A percentile compares a stretch with the other conserved stretches of the same genome.
Conservation (phyloP, 1,140 invertebrate species). For the Samia ricini region DNA sequence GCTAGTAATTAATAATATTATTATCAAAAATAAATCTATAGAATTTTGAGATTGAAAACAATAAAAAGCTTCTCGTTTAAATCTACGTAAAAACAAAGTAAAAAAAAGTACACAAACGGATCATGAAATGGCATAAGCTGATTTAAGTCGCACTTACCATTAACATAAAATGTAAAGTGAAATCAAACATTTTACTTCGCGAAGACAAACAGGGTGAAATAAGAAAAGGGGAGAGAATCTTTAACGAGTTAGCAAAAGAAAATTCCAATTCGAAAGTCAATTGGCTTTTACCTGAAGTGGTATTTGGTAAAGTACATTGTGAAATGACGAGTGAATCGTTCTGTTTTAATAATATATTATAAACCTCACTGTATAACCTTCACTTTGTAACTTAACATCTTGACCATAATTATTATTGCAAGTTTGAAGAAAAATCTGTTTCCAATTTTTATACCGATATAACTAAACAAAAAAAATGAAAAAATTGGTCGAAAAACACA, state of each 20-base stretch:
- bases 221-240: constrained; percentile 13
- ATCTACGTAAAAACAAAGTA: background rate
- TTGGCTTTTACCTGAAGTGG: constrained; percentile 7
- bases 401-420: too few species aligned
- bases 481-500: too few species aligned
- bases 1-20: too few species aligned
- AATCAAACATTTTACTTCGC: constrained; percentile 34
- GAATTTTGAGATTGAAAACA: too few species aligned
- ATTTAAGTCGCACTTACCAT: constrained; percentile 21
- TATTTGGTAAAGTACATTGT: background rate
- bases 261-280: constrained; percentile 18
- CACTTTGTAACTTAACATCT: too few species aligned
- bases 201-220: constrained; percentile 19
- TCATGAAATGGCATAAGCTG: constrained; percentile 11
- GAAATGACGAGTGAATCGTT: background rate
- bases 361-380: too few species aligned
- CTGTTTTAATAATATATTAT: too few species aligned
- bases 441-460: too few species aligned
- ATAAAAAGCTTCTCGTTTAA: too few species aligned
- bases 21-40: too few species aligned
- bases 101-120: constrained; percentile 5
- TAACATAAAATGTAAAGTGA: constrained; percentile 29
- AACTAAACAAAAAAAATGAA: too few species aligned
- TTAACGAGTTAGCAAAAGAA: constrained; percentile 16
- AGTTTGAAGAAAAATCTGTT: too few species aligned